Base-by-base conservation (phyloP, 2,113 vertebrate species). In the Nothocercus nigrocapillus region DNA sequence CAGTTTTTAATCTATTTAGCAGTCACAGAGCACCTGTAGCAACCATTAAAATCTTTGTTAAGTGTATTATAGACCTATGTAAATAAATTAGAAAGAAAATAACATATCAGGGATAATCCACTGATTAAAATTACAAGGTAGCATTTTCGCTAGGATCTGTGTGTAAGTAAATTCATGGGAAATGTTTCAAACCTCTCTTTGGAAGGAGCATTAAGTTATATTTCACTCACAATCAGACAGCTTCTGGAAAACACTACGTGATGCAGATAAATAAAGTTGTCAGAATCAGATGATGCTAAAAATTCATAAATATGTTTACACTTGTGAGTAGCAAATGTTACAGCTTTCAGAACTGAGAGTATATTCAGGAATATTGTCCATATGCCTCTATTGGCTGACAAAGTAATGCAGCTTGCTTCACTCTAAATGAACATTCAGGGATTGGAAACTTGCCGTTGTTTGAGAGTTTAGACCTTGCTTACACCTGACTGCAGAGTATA, bases 351-450 rank as follows among this genome's bases (percentile, higher is more conserved):
- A 93, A 95, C 72, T 95, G 91, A 73, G 67, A 92, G 61, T 82
- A 74, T 89, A 95, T 90, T 92, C 84, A 89, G 81, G 70, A 95
- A 89, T 96, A 96, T 91, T 96, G 85, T 96, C 97, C 96, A 97
- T 97, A 97, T 97, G 96, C 95, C 93, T 97, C 70, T 96, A 89
- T 94, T 98, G 97, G 97, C 97, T 95, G 92, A 81, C 83, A 69
- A 66, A 69, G 63, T 77, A 88, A 93, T 95, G 89, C 90, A 97
- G 95, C 90, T 96, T 97, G 96, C 1, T 1, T 87, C 97, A 93
- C 89, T 90, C 92, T 51, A 98, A 98, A 95, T 97, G 97, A 97
- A 93, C 97, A 97, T 96, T 96, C 97, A 94, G 73, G 73, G 92
- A 47, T 85, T 97, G 97, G 97, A 98, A 96, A 69, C 75, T 66